Conservation (phyloP, 2,113 vertebrate species). For the Phylloscopus trochilus region DNA sequence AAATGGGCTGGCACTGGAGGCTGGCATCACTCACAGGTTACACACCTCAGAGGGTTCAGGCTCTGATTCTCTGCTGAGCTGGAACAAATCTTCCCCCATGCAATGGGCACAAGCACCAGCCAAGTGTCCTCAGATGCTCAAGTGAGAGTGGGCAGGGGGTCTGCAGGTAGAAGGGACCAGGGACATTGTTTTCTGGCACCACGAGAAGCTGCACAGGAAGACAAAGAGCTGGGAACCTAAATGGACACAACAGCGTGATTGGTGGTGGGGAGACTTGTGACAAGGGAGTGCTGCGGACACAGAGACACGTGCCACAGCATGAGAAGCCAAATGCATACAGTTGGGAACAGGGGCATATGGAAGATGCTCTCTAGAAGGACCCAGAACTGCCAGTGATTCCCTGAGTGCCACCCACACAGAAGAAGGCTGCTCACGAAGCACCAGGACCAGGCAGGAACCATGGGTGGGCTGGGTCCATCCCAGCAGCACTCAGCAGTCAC, state of each 20-base stretch:
- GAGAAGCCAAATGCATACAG: neutral
- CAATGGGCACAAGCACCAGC: neutral
- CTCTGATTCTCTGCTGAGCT: neutral
- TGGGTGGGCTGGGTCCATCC: neutral
- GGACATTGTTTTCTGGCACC: neutral
- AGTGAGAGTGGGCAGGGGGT: neutral
- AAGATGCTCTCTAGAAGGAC: neutral
- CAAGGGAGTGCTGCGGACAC: neutral
- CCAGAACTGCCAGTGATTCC: neutral
- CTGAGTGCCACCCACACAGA: fast-evolving
- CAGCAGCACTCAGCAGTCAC: neutral
- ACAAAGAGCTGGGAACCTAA: neutral
- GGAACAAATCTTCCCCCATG: neutral
- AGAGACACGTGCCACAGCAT: neutral
- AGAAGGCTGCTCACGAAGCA: fast-evolving
- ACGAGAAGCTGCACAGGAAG: neutral
- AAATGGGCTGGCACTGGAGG: neutral
- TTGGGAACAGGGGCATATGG: neutral
- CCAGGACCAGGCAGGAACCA: neutral
- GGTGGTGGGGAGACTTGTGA: neutral
- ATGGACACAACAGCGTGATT: neutral
- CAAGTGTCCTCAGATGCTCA: neutral
- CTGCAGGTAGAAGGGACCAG: neutral
- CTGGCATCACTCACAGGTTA: neutral
- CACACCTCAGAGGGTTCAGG: neutral